Percentiles rank a stretch among this genome's conserved stretches.
Conservation (phyloP, 2,797 vertebrate genomes). For the Percopsis omiscomaycus region DNA sequence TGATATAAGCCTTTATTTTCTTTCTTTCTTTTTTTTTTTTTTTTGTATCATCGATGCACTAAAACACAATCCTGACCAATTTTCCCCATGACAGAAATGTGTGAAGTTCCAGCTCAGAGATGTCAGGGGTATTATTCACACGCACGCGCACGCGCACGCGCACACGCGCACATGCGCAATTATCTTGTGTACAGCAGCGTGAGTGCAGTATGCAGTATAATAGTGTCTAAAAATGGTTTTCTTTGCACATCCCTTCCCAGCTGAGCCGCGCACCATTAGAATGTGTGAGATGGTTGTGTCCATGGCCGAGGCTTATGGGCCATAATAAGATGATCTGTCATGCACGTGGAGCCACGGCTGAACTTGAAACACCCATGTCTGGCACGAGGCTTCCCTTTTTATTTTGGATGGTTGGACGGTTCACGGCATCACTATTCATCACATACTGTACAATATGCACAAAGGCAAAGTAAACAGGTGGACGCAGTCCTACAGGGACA, state of each 20-base stretch:
- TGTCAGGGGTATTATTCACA: conserved; percentile 8
- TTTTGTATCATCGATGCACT: too few species aligned
- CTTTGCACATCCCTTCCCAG: conserved; percentile 49
- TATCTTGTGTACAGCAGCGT: conserved; percentile 15
- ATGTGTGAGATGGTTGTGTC: conserved; percentile 52
- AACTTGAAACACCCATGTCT: conserved; percentile 57
- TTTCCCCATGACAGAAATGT: conserved; percentile 35
- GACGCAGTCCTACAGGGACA: neutral
- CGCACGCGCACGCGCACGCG: conserved; percentile 14
- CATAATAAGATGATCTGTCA: conserved; percentile 58
- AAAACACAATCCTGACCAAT: conserved; percentile 13
- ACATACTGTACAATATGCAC: conserved; percentile 27
- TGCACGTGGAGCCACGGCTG: conserved; percentile 56
- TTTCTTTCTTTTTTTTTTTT: neutral
- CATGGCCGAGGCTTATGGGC: conserved; percentile 50
- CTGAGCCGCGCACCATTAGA: conserved; percentile 59
- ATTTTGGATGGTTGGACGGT: too few species aligned
- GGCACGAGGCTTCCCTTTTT: conserved; percentile 33
- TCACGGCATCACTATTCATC: conserved; percentile 48
- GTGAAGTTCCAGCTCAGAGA: neutral
- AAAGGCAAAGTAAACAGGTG: neutral
- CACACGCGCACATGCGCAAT: conserved; percentile 20
- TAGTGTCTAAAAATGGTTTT: conserved; percentile 40
- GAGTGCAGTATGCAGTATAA: conserved; percentile 37
- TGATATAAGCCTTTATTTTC: conserved; percentile 34